Percentiles rank a stretch among this genome's conserved stretches.
phyloP scores from a whole-genome alignment of 2,113 vertebrate species.

The Crocuta crocuta region DNA sequence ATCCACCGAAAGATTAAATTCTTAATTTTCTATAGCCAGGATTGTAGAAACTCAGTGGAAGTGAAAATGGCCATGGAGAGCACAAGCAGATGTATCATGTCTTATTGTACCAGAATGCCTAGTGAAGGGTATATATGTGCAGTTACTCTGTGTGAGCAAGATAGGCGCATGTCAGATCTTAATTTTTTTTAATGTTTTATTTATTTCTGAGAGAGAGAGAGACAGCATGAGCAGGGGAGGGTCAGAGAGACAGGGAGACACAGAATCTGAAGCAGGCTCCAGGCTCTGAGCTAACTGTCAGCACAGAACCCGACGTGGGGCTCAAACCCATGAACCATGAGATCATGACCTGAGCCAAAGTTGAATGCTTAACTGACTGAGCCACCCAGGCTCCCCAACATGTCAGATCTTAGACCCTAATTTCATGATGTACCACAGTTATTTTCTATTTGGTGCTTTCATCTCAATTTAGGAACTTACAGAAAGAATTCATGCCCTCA shows the following conservation, averaged over 20 bases:
- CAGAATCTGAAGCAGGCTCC: no score
- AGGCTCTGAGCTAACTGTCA: no score
- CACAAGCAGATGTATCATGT: not conserved
- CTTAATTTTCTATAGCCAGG: not conserved
- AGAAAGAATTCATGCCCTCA: not conserved
- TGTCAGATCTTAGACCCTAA: not conserved
- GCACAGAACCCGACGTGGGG: no score
- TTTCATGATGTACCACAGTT: not conserved
- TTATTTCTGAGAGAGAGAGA: no score
- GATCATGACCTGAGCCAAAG: no score
- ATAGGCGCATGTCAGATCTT: not conserved
- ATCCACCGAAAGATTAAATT: not conserved
- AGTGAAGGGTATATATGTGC: not conserved
- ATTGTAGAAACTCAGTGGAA: not conserved
- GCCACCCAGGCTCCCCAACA: no score
- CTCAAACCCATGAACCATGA: no score
- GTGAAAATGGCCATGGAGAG: not conserved
- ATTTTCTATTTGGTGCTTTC: slow-evolving; percentile 6
- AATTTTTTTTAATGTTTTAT: not conserved
- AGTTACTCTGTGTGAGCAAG: not conserved
- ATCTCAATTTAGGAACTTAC: not conserved
- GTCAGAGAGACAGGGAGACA: no score
- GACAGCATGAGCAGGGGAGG: no score
- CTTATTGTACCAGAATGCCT: not conserved
- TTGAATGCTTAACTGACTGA: no score